Conservation (phyloP, 1,140 invertebrate genomes). For the Pachypsylla venusta region DNA sequence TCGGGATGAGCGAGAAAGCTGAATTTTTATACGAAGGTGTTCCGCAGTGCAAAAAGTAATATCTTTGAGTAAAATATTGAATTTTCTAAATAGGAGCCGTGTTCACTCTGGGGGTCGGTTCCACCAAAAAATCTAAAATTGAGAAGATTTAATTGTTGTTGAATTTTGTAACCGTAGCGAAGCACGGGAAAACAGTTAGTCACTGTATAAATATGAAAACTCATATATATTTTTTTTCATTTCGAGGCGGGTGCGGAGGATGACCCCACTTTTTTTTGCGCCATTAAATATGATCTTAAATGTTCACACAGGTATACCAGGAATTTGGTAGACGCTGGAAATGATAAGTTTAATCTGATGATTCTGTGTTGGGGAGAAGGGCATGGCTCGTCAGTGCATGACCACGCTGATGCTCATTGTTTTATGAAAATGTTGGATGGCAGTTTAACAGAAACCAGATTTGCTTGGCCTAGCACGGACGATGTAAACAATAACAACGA, state of each 20-base stretch:
- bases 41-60: too few relatives aligned
- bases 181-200: not conserved
- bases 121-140: too few relatives aligned
- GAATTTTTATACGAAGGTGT: too few relatives aligned
- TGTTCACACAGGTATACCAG: slow-evolving; percentile 61
- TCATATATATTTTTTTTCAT: not conserved
- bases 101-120: too few relatives aligned
- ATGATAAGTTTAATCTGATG: slow-evolving; percentile 97
- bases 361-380: slow-evolving; percentile 93
- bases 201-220: not conserved
- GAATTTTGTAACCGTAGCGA: not conserved
- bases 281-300: not conserved
- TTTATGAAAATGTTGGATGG: slow-evolving; percentile 86
- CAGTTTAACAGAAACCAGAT: slow-evolving; percentile 30
- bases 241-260: not conserved
- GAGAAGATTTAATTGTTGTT: not conserved
- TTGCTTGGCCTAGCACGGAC: slow-evolving; percentile 47
- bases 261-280: too few relatives aligned
- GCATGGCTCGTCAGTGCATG: slow-evolving; percentile 88
- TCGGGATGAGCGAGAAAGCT: too few relatives aligned
- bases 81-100: too few relatives aligned
- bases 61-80: too few relatives aligned
- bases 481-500: slow-evolving; percentile 19
- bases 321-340: slow-evolving; percentile 85
- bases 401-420: slow-evolving; percentile 91